phyloP scores from a whole-genome alignment of 2,113 vertebrate species.

The Catagonus wagneri region DNA sequence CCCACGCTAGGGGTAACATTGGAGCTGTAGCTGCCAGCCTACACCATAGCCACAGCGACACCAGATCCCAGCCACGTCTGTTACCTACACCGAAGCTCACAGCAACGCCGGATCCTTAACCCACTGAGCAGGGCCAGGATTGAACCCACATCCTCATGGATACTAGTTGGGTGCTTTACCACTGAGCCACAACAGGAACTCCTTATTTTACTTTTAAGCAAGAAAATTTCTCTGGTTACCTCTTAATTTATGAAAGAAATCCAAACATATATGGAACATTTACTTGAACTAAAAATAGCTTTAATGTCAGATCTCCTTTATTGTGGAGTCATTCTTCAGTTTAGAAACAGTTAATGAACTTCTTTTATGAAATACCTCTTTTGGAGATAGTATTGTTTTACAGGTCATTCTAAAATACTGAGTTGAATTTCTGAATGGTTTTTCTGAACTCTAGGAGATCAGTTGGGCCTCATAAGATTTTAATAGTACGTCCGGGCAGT shows the following conservation, averaged over 20 bases:
- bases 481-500: background rate
- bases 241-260: conserved; percentile 43
- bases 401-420: conserved; percentile 23
- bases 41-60: too few relatives aligned
- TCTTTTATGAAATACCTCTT: conserved; percentile 25
- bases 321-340: background rate
- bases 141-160: too few relatives aligned
- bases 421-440: conserved; percentile 13
- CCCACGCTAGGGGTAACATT: too few relatives aligned
- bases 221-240: conserved; percentile 14
- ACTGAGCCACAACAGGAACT: too few relatives aligned
- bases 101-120: too few relatives aligned
- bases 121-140: too few relatives aligned
- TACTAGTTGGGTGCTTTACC: too few relatives aligned
- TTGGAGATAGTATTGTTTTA: conserved; percentile 6
- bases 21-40: too few relatives aligned
- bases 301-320: conserved; percentile 19
- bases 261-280: background rate
- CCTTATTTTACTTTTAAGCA: conserved; percentile 44
- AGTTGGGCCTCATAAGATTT: conserved; percentile 1
- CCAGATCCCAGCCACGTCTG: too few relatives aligned
- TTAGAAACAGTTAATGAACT: conserved; percentile 17
- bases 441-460: background rate
- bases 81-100: too few relatives aligned
- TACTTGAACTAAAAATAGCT: background rate